A percentile compares a stretch with the other conserved stretches of the same genome.
Evolutionary conservation across 2,113 vertebrate species (phyloP).

Genomic region (Caracal caracal): DNA sequence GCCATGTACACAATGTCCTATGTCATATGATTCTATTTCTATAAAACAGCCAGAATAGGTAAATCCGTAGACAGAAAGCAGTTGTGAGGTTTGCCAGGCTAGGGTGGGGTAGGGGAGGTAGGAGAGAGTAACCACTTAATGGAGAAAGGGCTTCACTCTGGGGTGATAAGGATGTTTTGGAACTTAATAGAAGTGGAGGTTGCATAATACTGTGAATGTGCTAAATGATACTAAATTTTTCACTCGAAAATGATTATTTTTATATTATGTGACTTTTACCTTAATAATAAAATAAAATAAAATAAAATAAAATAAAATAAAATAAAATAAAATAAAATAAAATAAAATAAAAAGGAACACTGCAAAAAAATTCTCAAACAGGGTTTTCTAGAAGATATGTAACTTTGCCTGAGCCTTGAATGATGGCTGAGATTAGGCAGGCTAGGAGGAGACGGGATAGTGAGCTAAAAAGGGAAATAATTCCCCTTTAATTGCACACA

Average conservation of each 20-base stretch:
- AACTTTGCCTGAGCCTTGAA: neutral
- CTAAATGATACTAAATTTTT: neutral
- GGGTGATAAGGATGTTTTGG: neutral
- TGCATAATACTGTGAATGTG: neutral
- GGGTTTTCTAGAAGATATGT: neutral
- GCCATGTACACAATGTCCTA: neutral
- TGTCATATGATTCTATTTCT: neutral
- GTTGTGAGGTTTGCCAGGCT: neutral
- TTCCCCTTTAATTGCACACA: neutral
- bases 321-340: neutral
- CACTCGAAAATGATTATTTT: conserved; percentile 1
- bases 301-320: neutral
- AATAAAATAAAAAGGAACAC: neutral
- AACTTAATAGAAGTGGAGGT: neutral
- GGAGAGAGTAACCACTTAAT: neutral
- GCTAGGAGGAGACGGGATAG: neutral
- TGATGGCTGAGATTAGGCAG: neutral
- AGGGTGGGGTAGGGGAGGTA: fast-evolving
- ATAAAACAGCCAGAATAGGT: neutral
- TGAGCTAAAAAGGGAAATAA: neutral
- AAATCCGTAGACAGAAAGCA: neutral
- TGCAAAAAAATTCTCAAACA: neutral
- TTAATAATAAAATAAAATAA: neutral
- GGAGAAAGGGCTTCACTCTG: neutral
- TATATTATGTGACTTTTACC: neutral